Base-by-base conservation (phyloP, 2,797 vertebrate genomes). In the Chelmon rostratus region DNA sequence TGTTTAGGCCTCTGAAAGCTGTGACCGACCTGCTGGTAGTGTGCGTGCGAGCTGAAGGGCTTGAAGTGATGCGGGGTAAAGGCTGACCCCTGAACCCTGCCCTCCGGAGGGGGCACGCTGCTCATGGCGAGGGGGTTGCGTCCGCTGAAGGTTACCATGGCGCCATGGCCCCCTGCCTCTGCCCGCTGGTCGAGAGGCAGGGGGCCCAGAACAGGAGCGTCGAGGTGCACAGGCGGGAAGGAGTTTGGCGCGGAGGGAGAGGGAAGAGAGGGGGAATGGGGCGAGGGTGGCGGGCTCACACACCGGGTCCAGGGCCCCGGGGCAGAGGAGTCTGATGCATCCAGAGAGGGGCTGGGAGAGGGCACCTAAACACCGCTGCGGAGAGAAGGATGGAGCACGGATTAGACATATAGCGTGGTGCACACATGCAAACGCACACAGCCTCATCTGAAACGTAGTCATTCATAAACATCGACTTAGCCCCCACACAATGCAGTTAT, bases 41-140 rank as follows among this genome's bases (percentile, higher is more conserved):
- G 97, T 78, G 96, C 96, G 90, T 96, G 96, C 81, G 98, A 99
- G 90, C 96, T 96, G 96, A 99, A 99, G 76, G 97, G 98, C 91
- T 99, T 99, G 95, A 97, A 98, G 94, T 97, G 97, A 92, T 95
- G 94, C 21, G 93, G 93, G 90, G 93, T 93, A 42, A 93, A 90
- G 81, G 69, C 79, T 4, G 89, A 82, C 92, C 91, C 90, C 93
- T 97, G 96, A 93, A 96, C 96, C 92, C 97, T 93, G 95, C 97
- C 96, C 79, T 97, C 95, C 50, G 96, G 93, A 92, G 94, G 93
- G 88, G 84, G 73, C 78, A 83, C 84, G 93, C 96, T 95, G 94
- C 90, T 96, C 96, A 96, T 95, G 96, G 96, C 96, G 96, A 95
- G 95, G 95, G 95, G 96, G 69, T 25, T 87, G 73, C 19, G 85